Percentiles rank a stretch among this genome's conserved stretches.
Conservation (phyloP, 2,888 invertebrate genomes). For the Cryptus armator region DNA sequence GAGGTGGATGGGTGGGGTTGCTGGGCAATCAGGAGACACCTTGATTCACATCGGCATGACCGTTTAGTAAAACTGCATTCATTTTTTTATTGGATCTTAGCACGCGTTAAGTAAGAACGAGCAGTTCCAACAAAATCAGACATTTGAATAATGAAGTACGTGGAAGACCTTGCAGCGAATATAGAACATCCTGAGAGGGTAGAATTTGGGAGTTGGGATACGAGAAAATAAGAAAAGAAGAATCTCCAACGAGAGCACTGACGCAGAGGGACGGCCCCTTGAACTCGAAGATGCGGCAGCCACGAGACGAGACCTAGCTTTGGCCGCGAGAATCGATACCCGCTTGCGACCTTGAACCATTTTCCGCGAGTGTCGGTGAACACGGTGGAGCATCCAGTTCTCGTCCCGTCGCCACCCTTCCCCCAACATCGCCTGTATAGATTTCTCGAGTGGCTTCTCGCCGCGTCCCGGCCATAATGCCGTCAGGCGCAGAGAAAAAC, state of each 20-base stretch:
- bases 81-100: background rate
- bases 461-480: conserved; percentile 32
- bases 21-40: background rate
- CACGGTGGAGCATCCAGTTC: conserved; percentile 45
- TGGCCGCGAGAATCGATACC: conserved; percentile 77
- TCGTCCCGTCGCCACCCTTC: conserved; percentile 31
- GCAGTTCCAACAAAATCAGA: background rate
- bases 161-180: conserved; percentile 7
- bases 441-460: conserved; percentile 61
- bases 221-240: conserved; percentile 16
- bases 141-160: background rate
- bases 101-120: background rate
- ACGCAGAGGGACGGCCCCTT: conserved; percentile 72
- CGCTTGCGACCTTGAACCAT: conserved; percentile 80
- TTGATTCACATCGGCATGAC: background rate
- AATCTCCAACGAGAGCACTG: conserved; percentile 52
- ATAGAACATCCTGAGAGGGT: background rate
- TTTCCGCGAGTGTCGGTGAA: conserved; percentile 71
- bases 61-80: too few species aligned
- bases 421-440: conserved; percentile 51
- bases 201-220: conserved; percentile 2
- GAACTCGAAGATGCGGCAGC: conserved; percentile 73
- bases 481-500: conserved; percentile 57
- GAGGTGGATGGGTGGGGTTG: too few species aligned
- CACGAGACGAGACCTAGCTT: conserved; percentile 24